These are phyloP conservation scores for Penelope pileata DNA, from an alignment of 2,113 vertebrate species.

Conservation along the genomic window DNA sequence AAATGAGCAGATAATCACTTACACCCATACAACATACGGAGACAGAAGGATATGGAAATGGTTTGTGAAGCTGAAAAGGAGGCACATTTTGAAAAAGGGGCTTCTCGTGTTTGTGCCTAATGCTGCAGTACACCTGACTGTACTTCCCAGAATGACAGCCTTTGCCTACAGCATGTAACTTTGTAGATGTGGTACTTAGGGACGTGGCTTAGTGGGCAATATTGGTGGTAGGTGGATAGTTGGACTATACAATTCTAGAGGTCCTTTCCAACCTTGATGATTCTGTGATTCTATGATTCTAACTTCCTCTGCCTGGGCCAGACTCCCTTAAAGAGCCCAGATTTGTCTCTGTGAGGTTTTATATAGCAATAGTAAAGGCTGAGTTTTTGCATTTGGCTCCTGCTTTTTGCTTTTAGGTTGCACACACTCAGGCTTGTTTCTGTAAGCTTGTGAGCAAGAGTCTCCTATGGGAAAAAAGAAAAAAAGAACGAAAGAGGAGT, in stretches of 20 bases:
- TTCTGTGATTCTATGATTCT: too few species aligned
- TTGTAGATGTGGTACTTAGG: too few species aligned
- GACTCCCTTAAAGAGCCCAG: not conserved
- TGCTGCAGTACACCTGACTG: not conserved
- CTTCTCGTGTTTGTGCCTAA: not conserved
- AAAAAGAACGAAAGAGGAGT: not conserved
- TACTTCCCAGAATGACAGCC: not conserved
- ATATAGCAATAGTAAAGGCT: not conserved
- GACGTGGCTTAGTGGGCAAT: too few species aligned
- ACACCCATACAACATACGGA: slow-evolving; percentile 59
- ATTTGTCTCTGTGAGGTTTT: not conserved
- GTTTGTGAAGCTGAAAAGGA: not conserved
- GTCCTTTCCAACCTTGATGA: too few species aligned
- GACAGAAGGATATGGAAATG: not conserved
- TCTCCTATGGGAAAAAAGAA: not conserved
- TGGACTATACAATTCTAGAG: too few species aligned
- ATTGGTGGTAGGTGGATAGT: too few species aligned
- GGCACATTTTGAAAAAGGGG: not conserved
- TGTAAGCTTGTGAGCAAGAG: not conserved
- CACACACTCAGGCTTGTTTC: not conserved
- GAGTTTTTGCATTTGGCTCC: not conserved
- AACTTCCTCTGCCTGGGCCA: not conserved
- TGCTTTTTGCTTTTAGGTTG: not conserved
- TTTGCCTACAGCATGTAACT: too few species aligned
- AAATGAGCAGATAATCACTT: slow-evolving; percentile 62